Evolutionary conservation across 1,140 invertebrate species (phyloP), one percentile per base, ranked within the genome.

Genomic region (Apis florea): DNA sequence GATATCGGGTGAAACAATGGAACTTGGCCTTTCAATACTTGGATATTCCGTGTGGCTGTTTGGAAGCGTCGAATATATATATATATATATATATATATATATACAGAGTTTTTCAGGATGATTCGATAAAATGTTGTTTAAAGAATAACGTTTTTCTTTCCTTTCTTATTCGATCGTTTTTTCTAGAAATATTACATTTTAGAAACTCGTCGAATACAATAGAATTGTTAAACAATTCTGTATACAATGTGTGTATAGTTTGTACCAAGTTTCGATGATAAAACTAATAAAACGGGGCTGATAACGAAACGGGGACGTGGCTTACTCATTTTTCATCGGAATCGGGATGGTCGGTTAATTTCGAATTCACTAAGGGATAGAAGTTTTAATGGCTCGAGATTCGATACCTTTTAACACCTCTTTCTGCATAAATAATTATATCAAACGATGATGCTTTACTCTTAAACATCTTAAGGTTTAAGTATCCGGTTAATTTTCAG

Each of bases 1-100:
- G 73, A 75, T 75, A 64, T 59, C 19, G 49, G 1, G 73, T 40
- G 26, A 40, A 63, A 64, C 73, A 75, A 64, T 75, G 61, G 24
- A 58, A 64, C 17, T 26, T 47, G 17, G 19, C 26, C 73, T 75
- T 53, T 64, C 59, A n/a, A 13, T 64, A 59, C 71, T n/a, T 12
- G 13, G 24, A 26, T 49, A 12, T 13, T 59, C 10, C 9, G 17
- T 15, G 40, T 15, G 31, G 4, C 13, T 11, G 71, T 63, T 51
- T 0, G 13, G 31, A 40, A 63, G 1, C 1, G 17, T 26, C 21
- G 10, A 47, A 63, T 47, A 24, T 24, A 54, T 11, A 5, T 72
- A 17, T 5, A 8, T 54, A 17, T 61, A n/a, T n/a, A n/a, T n/a
- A n/a, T n/a, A n/a, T n/a, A n/a, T 61, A 1, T 4, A 17, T 4